Evolutionary conservation across 1,140 invertebrate species (phyloP), one percentile per base, ranked within the genome.

Genomic region (Heterodera carotae): DNA sequence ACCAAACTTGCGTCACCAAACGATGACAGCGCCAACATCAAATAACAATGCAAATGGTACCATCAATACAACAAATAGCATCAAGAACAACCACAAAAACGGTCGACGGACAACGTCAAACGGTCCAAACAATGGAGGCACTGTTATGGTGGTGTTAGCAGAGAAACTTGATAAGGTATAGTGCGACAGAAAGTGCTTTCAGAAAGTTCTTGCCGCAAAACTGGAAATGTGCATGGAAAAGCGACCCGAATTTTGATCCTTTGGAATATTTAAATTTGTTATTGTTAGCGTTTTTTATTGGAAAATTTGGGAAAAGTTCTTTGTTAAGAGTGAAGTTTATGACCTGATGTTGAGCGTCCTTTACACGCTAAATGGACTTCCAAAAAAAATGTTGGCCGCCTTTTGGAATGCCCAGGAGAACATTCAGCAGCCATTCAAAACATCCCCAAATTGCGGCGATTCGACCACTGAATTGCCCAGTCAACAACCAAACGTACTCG

Each of bases 331-430:
- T 12, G 94, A 96, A 90, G 92, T 94, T 39, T 93, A 93, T 85
- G 95, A 98, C 89, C 90, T 97, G 25, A 89, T 98, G 22, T 88
- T 97, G 1, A 94, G 93, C 86, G 94, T 95, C 87, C 89, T 97
- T 25, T 96, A 95, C 89, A 92, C 96, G 64, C 90, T 97, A 33
- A 95, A 95, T 88, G 93, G 96, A 89, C 87, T 96, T 33, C 85
- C 85, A 0, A 86, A 86, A 66, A 82, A 83, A 48, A 80, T 81
- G 27, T 64, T 86, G 29, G 81, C 66, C 1, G 81, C 81, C 7
- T 69, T 81, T 56, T 84, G 73, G 82, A 56, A 60, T 56, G 43
- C 74, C 22, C 80, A 81, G 25, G 80, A 81, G 36, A 6, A 10
- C 22, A 31, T 72, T 77, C 76, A 66, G n/a, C n/a, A n/a, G 75